Conservation (phyloP, 2,888 invertebrate genomes). For the Oscheius sp. region DNA sequence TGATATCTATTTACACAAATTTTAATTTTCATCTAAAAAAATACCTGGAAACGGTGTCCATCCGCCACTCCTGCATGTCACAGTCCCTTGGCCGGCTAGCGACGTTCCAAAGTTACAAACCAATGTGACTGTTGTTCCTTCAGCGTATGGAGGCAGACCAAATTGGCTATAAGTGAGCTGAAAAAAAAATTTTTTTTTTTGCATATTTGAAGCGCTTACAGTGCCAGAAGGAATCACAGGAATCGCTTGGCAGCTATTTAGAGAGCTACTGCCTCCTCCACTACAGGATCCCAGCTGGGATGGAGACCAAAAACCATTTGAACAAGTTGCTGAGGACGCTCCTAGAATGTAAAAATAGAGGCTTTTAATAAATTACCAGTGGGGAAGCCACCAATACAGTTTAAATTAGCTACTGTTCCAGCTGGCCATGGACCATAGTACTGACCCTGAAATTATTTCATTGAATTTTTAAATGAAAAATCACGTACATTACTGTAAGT, state of each 20-base stretch:
- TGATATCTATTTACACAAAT: neutral
- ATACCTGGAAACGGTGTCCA: slow-evolving; percentile 33
- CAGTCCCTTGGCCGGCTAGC: slow-evolving; percentile 28
- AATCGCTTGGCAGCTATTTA: slow-evolving; percentile 20
- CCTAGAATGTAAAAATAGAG: too few relatives aligned
- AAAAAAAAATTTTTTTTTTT: neutral
- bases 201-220: neutral
- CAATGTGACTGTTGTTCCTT: slow-evolving; percentile 53
- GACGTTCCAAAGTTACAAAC: slow-evolving; percentile 50
- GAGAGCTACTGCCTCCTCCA: neutral
- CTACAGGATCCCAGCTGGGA: slow-evolving; percentile 42
- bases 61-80: slow-evolving; percentile 25
- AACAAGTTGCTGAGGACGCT: neutral
- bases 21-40: neutral
- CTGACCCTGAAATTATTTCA: slow-evolving; percentile 2
- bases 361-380: neutral
- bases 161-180: slow-evolving; percentile 37
- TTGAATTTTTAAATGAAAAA: neutral
- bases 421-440: neutral
- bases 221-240: slow-evolving; percentile 18
- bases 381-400: neutral
- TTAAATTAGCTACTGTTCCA: slow-evolving; percentile 10
- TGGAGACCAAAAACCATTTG: slow-evolving; percentile 41
- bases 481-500: slow-evolving; percentile 19
- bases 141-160: slow-evolving; percentile 43